Evolutionary conservation across 2,888 invertebrate species (phyloP).

Genomic region (Xanthorhoe spadicearia): DNA sequence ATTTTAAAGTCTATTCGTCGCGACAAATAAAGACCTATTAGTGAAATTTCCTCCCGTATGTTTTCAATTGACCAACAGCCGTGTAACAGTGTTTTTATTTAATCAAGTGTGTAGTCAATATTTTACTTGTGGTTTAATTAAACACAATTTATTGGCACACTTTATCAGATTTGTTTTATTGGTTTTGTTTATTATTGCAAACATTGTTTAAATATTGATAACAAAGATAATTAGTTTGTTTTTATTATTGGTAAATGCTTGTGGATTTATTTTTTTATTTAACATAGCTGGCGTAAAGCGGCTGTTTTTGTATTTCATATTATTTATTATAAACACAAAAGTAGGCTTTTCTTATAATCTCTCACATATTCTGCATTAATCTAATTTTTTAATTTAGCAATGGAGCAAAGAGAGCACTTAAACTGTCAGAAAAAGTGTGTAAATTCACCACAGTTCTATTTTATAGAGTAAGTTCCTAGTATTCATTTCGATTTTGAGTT

Average conservation of each 20-base stretch:
- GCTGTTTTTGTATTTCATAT: too few relatives aligned
- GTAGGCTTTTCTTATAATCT: too few relatives aligned
- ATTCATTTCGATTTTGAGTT: too few relatives aligned
- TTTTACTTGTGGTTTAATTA: slow-evolving; percentile 35
- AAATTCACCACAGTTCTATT: too few relatives aligned
- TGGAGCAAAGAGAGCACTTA: too few relatives aligned
- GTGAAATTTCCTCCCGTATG: slow-evolving; percentile 14
- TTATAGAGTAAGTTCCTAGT: too few relatives aligned
- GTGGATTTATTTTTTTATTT: too few relatives aligned
- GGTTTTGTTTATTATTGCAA: slow-evolving; percentile 17
- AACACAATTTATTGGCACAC: slow-evolving; percentile 30
- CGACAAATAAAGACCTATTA: background rate
- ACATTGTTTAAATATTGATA: background rate
- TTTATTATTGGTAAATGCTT: background rate
- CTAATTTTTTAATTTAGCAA: too few relatives aligned
- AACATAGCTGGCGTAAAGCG: too few relatives aligned
- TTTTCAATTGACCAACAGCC: slow-evolving; percentile 31
- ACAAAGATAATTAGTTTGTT: background rate
- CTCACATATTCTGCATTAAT: too few relatives aligned
- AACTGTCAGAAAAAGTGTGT: too few relatives aligned
- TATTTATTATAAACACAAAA: too few relatives aligned
- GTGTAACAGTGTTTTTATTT: slow-evolving; percentile 34
- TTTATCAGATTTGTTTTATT: slow-evolving; percentile 33
- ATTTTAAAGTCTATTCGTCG: background rate
- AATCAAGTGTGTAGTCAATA: slow-evolving; percentile 35